Percentiles rank a stretch among this genome's conserved stretches.
These are phyloP conservation scores for Dasypolia templi DNA, from an alignment of 2,888 invertebrate genomes.

Conservation along the genomic window DNA sequence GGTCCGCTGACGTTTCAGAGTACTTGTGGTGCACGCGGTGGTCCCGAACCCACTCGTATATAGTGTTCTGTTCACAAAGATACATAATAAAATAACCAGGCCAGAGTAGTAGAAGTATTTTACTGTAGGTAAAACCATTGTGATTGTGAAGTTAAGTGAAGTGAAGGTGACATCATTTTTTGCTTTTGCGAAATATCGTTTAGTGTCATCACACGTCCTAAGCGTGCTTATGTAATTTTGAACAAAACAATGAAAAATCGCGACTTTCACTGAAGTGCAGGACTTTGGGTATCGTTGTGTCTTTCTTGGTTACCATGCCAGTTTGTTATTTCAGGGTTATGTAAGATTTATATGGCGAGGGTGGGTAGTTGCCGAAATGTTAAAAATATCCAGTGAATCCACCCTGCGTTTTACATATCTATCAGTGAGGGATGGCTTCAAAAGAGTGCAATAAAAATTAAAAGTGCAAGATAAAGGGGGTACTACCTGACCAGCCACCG, in stretches of 20 bases:
- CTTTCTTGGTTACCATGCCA: neutral
- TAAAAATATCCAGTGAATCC: neutral
- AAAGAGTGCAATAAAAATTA: neutral
- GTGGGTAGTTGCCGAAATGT: neutral
- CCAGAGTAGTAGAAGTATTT: neutral
- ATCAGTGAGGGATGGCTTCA: neutral
- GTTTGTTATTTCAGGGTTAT: neutral
- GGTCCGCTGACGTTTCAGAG: conserved; percentile 95
- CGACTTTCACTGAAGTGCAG: neutral
- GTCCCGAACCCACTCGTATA: conserved; percentile 94
- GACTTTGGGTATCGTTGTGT: neutral
- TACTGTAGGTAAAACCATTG: neutral
- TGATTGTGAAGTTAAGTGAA: neutral
- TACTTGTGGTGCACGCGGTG: conserved; percentile 94
- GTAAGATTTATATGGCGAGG: neutral
- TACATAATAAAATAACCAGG: neutral
- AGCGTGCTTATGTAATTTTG: conserved; percentile 3
- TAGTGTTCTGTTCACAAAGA: conserved; percentile 89
- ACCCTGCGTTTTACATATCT: neutral
- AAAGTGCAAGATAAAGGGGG: neutral
- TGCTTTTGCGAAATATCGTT: neutral
- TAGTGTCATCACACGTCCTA: neutral
- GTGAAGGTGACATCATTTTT: neutral
- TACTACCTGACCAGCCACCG: conserved; percentile 91
- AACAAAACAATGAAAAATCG: neutral